A percentile compares a stretch with the other conserved stretches of the same genome.
These are phyloP conservation scores for Pristionchus mayeri DNA, from an alignment of 2,888 invertebrate species.

Conservation along the genomic window DNA sequence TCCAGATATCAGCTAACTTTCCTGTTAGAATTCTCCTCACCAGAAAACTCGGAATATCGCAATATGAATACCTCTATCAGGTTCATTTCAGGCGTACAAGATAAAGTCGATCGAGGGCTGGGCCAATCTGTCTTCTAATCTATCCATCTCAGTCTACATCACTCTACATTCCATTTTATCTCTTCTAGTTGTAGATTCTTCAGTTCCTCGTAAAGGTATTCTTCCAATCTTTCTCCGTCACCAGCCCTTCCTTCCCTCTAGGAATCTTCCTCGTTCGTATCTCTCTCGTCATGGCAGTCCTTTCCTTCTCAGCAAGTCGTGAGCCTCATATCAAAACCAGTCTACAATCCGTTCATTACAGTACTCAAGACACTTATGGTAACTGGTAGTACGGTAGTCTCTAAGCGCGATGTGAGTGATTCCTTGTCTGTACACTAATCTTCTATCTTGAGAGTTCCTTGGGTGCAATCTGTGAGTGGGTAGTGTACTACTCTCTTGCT, in stretches of 20 bases:
- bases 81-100: constrained; percentile 18
- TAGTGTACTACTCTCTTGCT: constrained; percentile 17
- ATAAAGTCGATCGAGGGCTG: constrained; percentile 2
- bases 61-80: background rate
- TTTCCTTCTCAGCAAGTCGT: constrained; percentile 44
- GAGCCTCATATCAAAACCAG: background rate
- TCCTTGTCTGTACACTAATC: background rate
- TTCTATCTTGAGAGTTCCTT: background rate
- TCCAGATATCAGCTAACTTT: constrained; percentile 40
- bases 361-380: constrained; percentile 29
- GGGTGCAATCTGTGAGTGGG: constrained; percentile 38
- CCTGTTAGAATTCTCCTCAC: too few relatives aligned
- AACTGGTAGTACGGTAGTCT: background rate
- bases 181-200: constrained; percentile 16
- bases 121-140: constrained; percentile 15
- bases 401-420: constrained; percentile 11
- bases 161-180: constrained; percentile 22
- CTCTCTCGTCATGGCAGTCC: constrained; percentile 26
- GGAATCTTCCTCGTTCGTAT: constrained; percentile 43
- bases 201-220: constrained; percentile 44
- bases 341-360: background rate
- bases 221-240: background rate
- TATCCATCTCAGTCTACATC: background rate
- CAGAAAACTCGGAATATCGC: too few relatives aligned
- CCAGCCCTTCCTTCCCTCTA: background rate